Base-by-base conservation (phyloP, 2,113 vertebrate species). In the Lucifuga dentata region DNA sequence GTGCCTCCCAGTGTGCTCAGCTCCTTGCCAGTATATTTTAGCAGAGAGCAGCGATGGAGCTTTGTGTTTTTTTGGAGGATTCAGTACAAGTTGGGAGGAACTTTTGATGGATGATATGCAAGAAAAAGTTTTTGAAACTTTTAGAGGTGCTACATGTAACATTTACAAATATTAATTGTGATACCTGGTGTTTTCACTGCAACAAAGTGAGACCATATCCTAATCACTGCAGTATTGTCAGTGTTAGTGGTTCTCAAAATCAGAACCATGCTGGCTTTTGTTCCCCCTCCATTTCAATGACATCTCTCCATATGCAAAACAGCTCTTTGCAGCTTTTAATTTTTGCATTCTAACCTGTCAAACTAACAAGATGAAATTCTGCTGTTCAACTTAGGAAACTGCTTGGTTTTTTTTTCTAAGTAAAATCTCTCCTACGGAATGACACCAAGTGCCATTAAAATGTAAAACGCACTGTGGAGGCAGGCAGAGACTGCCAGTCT, bases 1-100 rank as follows among this genome's bases (percentile, higher is more conserved):
- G 53, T 67, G 41, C 65, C 50, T 38, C 44, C 55, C 19, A 53
- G 52, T 60, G 61, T 17, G 33, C 39, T 71, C 46, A 19, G 43
- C 53, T 53, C 56, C 44, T 53, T 32, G n/a, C 39, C 39, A 3
- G 10, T 51, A 12, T 26, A 23, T 52, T 69, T 68, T 43, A 69
- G 53, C 20, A 11, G 51, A 53, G 57, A 32, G 20, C 10, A 58
- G 45, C 51, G 44, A 57, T 26, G 8, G 8, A 66, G 44, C 15
- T 60, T 23, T 33, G 21, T 21, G 16, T 20, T 48, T 36, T 40
- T 43, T 21, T 32, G 19, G 1, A 45, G 11, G 44, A 16, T 19
- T 38, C 1, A 5, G 5, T 46, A 10, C 10, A 26, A 40, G 16
- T 11, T 17, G 19, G 12, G 59, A 32, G 20, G 21, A 57, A 64